These are phyloP conservation scores for Ptilonorhynchus violaceus DNA, from an alignment of 2,113 vertebrate genomes.

Conservation along the genomic window DNA sequence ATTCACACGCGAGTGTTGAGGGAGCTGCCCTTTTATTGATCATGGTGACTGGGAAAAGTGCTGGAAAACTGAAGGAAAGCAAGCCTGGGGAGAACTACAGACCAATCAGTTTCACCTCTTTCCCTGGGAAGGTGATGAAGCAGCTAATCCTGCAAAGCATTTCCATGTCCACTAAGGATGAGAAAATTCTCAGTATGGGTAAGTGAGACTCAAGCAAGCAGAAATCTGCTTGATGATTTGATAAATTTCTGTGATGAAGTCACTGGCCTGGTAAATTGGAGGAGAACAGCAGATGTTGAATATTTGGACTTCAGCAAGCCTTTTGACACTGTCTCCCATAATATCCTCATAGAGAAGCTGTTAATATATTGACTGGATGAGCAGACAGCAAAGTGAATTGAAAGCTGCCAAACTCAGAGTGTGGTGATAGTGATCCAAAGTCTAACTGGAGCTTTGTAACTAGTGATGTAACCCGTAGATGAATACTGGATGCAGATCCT, in stretches of 20 bases:
- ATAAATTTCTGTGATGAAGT: not conserved
- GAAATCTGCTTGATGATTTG: not conserved
- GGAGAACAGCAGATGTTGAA: not conserved
- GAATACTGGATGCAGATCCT: not conserved
- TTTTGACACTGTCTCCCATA: not conserved
- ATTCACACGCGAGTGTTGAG: not conserved
- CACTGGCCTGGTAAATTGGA: not conserved
- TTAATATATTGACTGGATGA: not conserved
- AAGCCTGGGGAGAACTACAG: not conserved
- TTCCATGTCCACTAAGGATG: not conserved
- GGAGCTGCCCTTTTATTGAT: not conserved
- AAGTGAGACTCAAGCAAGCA: not conserved
- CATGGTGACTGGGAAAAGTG: not conserved
- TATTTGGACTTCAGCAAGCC: not conserved
- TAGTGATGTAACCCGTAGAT: not conserved
- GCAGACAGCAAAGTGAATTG: not conserved
- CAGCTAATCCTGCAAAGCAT: not conserved
- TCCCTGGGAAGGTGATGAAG: not conserved
- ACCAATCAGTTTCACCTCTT: not conserved
- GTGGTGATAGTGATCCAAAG: not conserved
- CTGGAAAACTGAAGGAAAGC: not conserved
- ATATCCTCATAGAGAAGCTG: not conserved
- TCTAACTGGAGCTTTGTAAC: not conserved
- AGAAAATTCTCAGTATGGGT: not conserved
- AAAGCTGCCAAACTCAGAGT: not conserved